phyloP scores from a whole-genome alignment of 2,888 invertebrate genomes.

The Aromia moschata region DNA sequence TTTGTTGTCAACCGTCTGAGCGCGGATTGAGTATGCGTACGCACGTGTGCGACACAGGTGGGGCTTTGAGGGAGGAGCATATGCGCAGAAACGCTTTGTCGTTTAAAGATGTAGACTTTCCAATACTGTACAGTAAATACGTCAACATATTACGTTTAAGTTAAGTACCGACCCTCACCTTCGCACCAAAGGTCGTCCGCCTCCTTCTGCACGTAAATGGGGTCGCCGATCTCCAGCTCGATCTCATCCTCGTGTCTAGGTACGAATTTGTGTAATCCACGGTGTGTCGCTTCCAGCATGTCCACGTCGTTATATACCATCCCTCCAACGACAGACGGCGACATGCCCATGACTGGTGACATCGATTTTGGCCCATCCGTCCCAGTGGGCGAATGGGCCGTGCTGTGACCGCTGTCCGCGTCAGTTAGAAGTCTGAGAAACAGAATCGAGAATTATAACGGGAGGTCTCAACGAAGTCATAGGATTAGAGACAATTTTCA shows the following conservation, averaged over 20 bases:
- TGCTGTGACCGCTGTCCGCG: slow-evolving; percentile 91
- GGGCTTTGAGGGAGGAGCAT: too few species aligned
- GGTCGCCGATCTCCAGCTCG: slow-evolving; percentile 96
- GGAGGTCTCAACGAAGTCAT: too few species aligned
- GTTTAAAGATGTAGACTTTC: too few species aligned
- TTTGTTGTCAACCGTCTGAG: too few species aligned
- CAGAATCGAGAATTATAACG: too few species aligned
- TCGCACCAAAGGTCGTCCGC: slow-evolving; percentile 98
- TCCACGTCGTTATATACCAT: slow-evolving; percentile 74
- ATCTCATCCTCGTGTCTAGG: slow-evolving; percentile 96
- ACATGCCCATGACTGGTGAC: slow-evolving; percentile 71
- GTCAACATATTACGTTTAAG: too few species aligned
- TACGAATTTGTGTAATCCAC: slow-evolving; percentile 95
- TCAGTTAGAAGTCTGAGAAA: slow-evolving; percentile 72
- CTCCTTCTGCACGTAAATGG: slow-evolving; percentile 95
- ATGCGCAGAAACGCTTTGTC: too few species aligned
- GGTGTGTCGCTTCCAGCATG: slow-evolving; percentile 88
- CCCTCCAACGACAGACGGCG: slow-evolving; percentile 73
- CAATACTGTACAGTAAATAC: too few species aligned
- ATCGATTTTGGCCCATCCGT: slow-evolving; percentile 85
- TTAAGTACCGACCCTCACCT: too few species aligned
- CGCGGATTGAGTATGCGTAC: too few species aligned
- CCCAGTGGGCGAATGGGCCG: slow-evolving; percentile 84
- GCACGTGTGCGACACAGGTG: too few species aligned
- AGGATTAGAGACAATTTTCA: too few species aligned